Base-by-base conservation (phyloP, 2,113 vertebrate species). In the Scartelaos histophorus region DNA sequence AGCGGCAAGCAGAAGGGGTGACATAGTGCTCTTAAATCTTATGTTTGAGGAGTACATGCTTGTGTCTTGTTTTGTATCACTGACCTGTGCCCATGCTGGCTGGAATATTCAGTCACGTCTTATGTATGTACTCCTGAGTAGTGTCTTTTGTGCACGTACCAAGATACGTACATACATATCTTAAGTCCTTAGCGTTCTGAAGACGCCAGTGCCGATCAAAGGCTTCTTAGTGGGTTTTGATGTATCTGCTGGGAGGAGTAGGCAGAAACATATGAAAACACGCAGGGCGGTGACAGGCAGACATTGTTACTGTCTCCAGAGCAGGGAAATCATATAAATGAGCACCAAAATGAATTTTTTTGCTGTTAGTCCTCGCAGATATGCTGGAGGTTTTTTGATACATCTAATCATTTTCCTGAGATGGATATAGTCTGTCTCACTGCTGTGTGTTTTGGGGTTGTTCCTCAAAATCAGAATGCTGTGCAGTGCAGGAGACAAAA, bases 161-260 rank as follows among this genome's bases (percentile, higher is more conserved):
- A 34, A 58, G 51, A 80, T 69, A 80, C 51, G 71, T 25, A 69
- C 29, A 2, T 46, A 45, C n/a, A 64, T 24, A 73, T 61, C 64
- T 13, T 24, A 72, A 34, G 29, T 70, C 58, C 56, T 61, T 25
- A 57, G 69, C 51, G 7, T 21, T 62, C 47, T 66, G 13, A 45
- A 38, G 60, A 75, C 73, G 81, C 66, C 76, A 79, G 75, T 60
- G 70, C 71, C 78, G 82, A 72, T 83, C 76, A 82, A 75, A 72
- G 73, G 74, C 35, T 13, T 67, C 64, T 78, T 76, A 73, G 74
- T 80, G 85, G 77, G 74, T 75, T 76, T 70, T 70, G 79, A 82
- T 54, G 67, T 66, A 77, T 70, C 67, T 73, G 74, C 76, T 75
- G 29, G 21, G 25, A 75, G 66, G 67, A 80, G 68, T n/a, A 69